phyloP scores from a whole-genome alignment of 1,140 invertebrate genomes.

The Sarcophaga bullata region DNA sequence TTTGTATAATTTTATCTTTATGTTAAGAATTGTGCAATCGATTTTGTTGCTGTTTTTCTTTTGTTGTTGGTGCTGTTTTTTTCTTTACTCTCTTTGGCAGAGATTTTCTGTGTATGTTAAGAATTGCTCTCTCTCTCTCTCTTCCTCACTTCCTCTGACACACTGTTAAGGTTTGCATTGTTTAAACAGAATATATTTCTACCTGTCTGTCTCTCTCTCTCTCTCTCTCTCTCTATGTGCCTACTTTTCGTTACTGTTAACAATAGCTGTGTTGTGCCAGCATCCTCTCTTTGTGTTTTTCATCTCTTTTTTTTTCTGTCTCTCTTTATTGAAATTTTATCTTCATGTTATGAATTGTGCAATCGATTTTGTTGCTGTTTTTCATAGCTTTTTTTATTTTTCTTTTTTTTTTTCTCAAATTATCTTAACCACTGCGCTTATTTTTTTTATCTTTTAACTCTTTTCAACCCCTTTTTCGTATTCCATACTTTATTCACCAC shows the following conservation, averaged over 20 bases:
- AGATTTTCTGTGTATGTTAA: too few species aligned
- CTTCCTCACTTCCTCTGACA: too few species aligned
- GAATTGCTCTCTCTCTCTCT: too few species aligned
- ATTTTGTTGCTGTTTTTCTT: not conserved
- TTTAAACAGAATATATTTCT: too few species aligned
- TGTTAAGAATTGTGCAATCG: not conserved
- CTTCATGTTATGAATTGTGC: not conserved
- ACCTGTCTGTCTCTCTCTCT: too few species aligned
- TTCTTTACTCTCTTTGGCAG: not conserved
- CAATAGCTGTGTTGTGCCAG: not conserved
- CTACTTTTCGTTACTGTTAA: too few species aligned
- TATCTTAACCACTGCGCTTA: slow-evolving; percentile 32
- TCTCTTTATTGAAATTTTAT: not conserved
- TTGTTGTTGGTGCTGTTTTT: not conserved
- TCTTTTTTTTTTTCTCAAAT: not conserved
- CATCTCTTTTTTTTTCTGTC: not conserved
- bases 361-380: slow-evolving; percentile 21
- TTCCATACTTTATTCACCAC: not conserved
- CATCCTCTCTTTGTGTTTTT: not conserved
- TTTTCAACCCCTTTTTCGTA: not conserved
- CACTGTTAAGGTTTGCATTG: too few species aligned
- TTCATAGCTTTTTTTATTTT: not conserved
- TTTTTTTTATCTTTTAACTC: slow-evolving; percentile 29
- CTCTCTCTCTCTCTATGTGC: too few species aligned
- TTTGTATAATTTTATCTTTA: too few species aligned